Conservation (phyloP, 2,113 vertebrate genomes). For the Cephalopholis sonnerati region DNA sequence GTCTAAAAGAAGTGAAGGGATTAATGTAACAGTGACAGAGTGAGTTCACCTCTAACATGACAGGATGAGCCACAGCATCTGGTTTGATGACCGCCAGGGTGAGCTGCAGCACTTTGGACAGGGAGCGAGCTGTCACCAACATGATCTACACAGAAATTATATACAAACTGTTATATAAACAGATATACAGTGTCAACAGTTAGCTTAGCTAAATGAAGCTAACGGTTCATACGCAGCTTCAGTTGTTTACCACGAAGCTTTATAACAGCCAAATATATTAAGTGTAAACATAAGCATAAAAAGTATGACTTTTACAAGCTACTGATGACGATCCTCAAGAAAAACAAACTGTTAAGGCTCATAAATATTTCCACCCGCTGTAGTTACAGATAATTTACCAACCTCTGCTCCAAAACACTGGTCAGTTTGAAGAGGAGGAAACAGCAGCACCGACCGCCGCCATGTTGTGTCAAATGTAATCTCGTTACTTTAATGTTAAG, state of each 20-base stretch:
- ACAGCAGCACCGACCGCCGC: not conserved
- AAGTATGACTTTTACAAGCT: not conserved
- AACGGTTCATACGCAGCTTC: too few species aligned
- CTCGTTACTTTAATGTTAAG: not conserved
- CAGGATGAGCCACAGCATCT: conserved; percentile 92
- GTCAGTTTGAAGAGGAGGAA: not conserved
- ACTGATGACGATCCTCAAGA: not conserved
- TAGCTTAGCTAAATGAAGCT: not conserved
- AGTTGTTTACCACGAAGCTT: not conserved
- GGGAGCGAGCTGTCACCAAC: conserved; percentile 58
- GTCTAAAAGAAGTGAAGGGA: not conserved
- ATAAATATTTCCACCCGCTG: too few species aligned
- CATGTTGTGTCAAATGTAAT: not conserved
- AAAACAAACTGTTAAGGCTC: not conserved
- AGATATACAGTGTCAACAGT: not conserved
- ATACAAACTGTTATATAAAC: too few species aligned
- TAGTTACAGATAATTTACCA: not conserved
- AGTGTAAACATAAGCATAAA: not conserved
- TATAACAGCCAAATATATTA: not conserved
- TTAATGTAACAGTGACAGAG: not conserved
- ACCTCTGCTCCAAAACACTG: conserved; percentile 32
- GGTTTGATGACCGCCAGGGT: conserved; percentile 95
- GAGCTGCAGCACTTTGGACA: conserved; percentile 88
- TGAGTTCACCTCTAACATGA: conserved; percentile 88
- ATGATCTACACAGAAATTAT: conserved; percentile 38